These are phyloP conservation scores for Anarhynchus alexandrinus DNA, from an alignment of 2,113 vertebrate species.

Conservation along the genomic window DNA sequence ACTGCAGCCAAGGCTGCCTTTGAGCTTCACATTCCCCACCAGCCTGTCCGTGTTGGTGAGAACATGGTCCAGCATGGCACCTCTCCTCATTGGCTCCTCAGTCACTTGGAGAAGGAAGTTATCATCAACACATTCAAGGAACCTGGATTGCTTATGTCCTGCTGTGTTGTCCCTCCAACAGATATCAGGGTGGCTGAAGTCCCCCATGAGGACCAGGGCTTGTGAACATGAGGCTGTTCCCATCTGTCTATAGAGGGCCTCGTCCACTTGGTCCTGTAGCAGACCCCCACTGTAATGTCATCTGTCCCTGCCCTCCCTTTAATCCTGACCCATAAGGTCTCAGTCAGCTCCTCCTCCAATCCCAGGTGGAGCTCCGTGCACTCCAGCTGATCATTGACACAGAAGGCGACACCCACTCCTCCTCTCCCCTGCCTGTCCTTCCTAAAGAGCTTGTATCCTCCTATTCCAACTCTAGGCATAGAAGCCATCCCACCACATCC, in stretches of 20 bases:
- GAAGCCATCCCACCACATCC: not conserved
- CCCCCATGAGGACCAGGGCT: not conserved
- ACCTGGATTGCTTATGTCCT: not conserved
- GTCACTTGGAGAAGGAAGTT: not conserved
- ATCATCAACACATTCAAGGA: not conserved
- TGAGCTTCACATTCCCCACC: not conserved
- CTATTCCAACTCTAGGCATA: not conserved
- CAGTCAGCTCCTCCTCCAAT: not conserved
- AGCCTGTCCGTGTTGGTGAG: not conserved
- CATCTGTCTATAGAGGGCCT: not conserved
- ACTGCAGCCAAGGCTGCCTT: not conserved
- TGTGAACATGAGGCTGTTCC: not conserved
- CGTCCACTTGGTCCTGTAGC: not conserved
- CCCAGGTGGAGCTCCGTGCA: not conserved
- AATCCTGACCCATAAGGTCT: not conserved
- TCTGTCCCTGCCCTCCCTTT: not conserved
- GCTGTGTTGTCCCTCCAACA: not conserved
- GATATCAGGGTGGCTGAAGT: not conserved
- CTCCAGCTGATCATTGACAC: not conserved
- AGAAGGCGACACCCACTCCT: not conserved
- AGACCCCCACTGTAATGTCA: not conserved
- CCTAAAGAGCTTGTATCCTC: not conserved
- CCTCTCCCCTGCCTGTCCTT: not conserved
- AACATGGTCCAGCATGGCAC: not conserved
- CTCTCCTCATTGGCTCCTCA: not conserved